These are phyloP conservation scores for Telenomus remus DNA, from an alignment of 1,140 invertebrate genomes.

Conservation along the genomic window DNA sequence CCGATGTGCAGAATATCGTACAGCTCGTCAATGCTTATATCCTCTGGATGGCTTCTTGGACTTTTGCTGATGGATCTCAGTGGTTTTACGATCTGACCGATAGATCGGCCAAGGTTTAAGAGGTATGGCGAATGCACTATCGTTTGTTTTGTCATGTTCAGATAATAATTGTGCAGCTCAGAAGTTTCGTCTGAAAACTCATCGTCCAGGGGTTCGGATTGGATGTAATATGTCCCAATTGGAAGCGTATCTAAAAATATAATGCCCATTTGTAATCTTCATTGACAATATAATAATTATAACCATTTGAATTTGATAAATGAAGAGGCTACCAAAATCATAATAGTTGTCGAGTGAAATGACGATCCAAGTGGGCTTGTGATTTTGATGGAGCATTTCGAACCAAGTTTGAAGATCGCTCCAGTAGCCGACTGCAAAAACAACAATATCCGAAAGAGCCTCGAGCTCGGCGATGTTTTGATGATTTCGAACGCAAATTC, in stretches of 20 bases:
- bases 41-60: conserved; percentile 31
- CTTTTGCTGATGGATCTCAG: conserved; percentile 52
- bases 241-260: conserved; percentile 62
- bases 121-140: conserved; percentile 65
- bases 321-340: conserved; percentile 59
- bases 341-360: conserved; percentile 64
- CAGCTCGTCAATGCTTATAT: conserved; percentile 59
- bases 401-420: conserved; percentile 64
- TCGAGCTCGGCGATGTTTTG: conserved; percentile 31
- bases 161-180: conserved; percentile 35
- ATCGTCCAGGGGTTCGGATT: conserved; percentile 30
- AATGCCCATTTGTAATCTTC: no score
- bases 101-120: conserved; percentile 64
- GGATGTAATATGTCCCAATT: conserved; percentile 60
- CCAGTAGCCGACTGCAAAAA: conserved; percentile 61
- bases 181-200: neutral
- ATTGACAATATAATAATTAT: no score
- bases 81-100: conserved; percentile 58
- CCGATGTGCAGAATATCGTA: conserved; percentile 63
- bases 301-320: no score
- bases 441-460: conserved; percentile 48
- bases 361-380: conserved; percentile 64
- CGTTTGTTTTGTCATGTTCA: conserved; percentile 34
- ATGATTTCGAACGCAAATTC: conserved; percentile 66
- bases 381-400: conserved; percentile 25